Evolutionary conservation across 1,140 invertebrate genomes (phyloP), one percentile per base, ranked within the genome.

Genomic region (Coboldia fuscipes): DNA sequence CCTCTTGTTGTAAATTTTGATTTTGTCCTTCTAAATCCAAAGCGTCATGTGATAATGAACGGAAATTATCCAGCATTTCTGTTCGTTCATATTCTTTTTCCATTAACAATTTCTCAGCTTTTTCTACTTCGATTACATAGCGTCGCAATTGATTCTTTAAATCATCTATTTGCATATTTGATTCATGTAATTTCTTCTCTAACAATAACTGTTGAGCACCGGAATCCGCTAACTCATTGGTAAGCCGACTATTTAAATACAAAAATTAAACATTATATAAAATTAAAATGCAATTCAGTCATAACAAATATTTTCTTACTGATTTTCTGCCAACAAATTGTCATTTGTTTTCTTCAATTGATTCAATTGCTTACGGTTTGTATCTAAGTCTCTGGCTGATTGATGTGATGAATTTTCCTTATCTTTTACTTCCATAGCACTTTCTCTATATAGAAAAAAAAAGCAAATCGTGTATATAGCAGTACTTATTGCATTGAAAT

Each of bases 1-100:
- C 66, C 48, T 73, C 68, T 8, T 52, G 58, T 43, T 74, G 70
- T 21, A 75, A 54, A 39, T 65, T 68, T 26, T 71, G 66, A 43
- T 75, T 75, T 35, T 63, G 72, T n/a, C 56, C 68, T 42, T 72
- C 70, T 27, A 75, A 47, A 13, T 60, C 52, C 3, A 62, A 67
- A 1, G 70, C 67, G 41, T 74, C 71, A 26, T 68, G 41, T 14
- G 62, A 68, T 5, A 75, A 50, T 38, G 60, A 63, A 34, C 64
- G 57, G 38, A 67, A 74, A 23, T 73, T 65, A 37, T 74, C 69
- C 38, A 75, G 41, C 57, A 75, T 61, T 38, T 73, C 68, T 4
- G 60, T 61, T 24, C 70, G 60, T 48, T 75, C 70, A 22, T 60
- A 58, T 42, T 75, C 72, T 69, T 72, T 73, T 38, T 59, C 44